phyloP scores from a whole-genome alignment of 2,113 vertebrate species.

The Eclectus roratus region DNA sequence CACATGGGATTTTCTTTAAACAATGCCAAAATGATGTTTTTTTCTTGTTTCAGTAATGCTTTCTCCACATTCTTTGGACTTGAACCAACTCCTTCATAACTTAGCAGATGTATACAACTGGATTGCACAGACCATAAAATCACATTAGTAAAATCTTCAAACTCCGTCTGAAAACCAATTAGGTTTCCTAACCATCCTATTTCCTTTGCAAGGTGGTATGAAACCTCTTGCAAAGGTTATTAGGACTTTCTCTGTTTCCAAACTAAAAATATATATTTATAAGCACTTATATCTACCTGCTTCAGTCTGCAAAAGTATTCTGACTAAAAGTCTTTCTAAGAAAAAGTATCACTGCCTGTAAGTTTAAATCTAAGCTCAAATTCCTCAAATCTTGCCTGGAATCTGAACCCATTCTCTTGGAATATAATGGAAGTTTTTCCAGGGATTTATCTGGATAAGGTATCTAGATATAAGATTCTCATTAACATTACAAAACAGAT shows the following conservation, averaged over 20 bases:
- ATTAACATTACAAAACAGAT: background rate
- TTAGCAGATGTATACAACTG: background rate
- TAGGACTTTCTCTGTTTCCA: background rate
- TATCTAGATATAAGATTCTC: background rate
- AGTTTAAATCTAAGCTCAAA: background rate
- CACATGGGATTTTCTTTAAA: background rate
- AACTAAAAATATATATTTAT: background rate
- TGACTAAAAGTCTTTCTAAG: background rate
- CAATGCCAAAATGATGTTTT: fast-evolving
- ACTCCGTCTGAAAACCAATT: background rate
- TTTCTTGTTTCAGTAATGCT: background rate
- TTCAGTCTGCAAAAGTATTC: background rate
- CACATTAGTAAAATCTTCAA: background rate
- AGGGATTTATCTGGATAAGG: background rate
- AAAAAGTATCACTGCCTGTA: background rate
- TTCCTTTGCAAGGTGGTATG: background rate
- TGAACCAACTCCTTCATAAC: background rate
- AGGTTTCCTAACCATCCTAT: background rate
- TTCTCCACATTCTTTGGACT: background rate
- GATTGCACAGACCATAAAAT: background rate
- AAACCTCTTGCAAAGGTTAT: background rate
- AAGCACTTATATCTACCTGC: background rate
- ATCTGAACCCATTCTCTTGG: background rate
- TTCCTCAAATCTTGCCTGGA: background rate
- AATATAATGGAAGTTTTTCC: background rate